Percentiles rank a stretch among this genome's conserved stretches.
These are phyloP conservation scores for Melangyna quadrimaculata DNA, from an alignment of 2,888 invertebrate species.

Conservation along the genomic window DNA sequence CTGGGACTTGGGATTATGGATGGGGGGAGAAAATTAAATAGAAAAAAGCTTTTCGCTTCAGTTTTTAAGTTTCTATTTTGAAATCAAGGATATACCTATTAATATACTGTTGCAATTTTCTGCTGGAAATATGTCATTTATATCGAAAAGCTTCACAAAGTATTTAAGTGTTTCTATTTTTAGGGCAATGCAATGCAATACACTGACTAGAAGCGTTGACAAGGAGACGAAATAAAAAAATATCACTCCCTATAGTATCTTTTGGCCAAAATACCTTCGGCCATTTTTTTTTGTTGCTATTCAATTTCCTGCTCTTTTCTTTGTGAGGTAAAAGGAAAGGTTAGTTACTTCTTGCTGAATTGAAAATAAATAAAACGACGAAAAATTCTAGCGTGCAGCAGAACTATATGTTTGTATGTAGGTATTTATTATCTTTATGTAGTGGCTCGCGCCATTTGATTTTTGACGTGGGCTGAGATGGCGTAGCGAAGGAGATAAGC, in stretches of 20 bases:
- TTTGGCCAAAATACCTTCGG: constrained; percentile 33
- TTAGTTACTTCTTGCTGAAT: neutral
- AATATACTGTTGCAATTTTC: neutral
- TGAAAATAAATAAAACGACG: neutral
- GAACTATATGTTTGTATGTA: neutral
- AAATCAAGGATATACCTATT: neutral
- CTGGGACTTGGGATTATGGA: neutral
- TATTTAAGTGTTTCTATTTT: neutral
- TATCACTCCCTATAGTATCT: constrained; percentile 8
- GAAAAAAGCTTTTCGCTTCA: constrained; percentile 31
- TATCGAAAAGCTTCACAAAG: neutral
- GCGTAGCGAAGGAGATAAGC: constrained; percentile 62
- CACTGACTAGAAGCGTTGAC: constrained; percentile 50
- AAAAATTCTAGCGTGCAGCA: constrained; percentile 36
- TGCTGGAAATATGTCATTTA: constrained; percentile 18
- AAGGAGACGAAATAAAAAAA: constrained; percentile 35
- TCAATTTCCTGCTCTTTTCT: neutral
- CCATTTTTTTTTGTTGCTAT: neutral
- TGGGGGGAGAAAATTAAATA: constrained; percentile 13
- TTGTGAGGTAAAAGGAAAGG: neutral
- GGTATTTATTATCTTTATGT: neutral
- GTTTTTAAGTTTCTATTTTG: neutral
- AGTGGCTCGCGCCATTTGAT: constrained; percentile 56
- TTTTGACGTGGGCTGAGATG: constrained; percentile 54
- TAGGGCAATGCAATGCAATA: neutral